Conservation (phyloP, 2,797 vertebrate genomes). For the Peromyscus eremicus region DNA sequence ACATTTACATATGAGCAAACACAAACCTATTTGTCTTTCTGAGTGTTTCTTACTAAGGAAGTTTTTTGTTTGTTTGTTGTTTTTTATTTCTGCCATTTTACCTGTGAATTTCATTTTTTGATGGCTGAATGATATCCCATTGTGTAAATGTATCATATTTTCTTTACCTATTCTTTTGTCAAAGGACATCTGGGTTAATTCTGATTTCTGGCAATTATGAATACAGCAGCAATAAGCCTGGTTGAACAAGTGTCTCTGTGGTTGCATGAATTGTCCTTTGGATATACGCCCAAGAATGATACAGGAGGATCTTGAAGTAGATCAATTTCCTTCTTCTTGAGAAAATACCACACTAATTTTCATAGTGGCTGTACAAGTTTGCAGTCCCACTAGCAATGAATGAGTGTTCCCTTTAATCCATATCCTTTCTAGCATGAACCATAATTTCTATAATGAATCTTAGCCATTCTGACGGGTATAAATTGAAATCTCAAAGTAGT, state of each 20-base stretch:
- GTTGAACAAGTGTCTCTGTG: background rate
- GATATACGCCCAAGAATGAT: background rate
- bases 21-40: background rate
- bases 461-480: background rate
- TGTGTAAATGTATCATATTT: background rate
- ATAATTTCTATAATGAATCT: background rate
- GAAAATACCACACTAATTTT: background rate
- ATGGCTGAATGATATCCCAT: background rate
- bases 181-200: background rate
- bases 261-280: background rate
- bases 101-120: background rate
- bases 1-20: background rate
- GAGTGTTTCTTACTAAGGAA: background rate
- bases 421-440: background rate
- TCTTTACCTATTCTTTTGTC: background rate
- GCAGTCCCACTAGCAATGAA: background rate
- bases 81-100: background rate
- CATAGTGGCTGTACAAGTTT: background rate
- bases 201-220: background rate
- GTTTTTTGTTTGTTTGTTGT: background rate
- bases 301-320: background rate
- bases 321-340: background rate
- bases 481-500: background rate
- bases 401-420: background rate
- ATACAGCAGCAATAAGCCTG: background rate